phyloP scores from a whole-genome alignment of 2,797 vertebrate species.

The Coccyzus lansbergi region DNA sequence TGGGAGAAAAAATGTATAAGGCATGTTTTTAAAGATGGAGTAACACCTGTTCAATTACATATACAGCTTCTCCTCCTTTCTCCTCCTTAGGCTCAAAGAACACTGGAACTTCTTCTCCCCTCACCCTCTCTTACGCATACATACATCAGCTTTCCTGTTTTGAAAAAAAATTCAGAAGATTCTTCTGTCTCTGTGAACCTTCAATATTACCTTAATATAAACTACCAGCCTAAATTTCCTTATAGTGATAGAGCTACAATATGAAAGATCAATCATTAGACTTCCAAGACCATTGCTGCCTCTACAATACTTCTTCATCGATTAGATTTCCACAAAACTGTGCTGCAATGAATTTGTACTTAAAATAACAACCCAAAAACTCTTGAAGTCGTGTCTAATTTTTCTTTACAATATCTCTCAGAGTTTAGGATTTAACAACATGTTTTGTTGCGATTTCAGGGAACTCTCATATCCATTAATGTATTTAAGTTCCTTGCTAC shows the following conservation, averaged over 20 bases:
- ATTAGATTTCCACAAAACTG: rapidly evolving
- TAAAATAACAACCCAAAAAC: not conserved
- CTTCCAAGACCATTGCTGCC: not conserved
- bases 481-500: not conserved
- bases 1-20: not conserved
- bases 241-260: not conserved
- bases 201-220: not conserved
- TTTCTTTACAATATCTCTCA: not conserved
- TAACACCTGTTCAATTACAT: rapidly evolving
- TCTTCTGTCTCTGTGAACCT: not conserved
- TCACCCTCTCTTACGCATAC: not conserved
- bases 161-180: not conserved
- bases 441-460: not conserved
- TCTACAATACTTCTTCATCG: not conserved
- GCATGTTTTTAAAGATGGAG: not conserved
- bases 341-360: not conserved
- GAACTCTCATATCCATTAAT: not conserved
- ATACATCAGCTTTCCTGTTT: not conserved
- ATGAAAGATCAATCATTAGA: not conserved
- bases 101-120: not conserved
- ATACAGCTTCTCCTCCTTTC: not conserved
- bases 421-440: not conserved
- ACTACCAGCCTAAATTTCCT: not conserved
- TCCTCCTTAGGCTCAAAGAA: not conserved
- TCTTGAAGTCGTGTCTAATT: not conserved